Conservation (phyloP, 2,888 invertebrate genomes). For the Autographa pulchrina region DNA sequence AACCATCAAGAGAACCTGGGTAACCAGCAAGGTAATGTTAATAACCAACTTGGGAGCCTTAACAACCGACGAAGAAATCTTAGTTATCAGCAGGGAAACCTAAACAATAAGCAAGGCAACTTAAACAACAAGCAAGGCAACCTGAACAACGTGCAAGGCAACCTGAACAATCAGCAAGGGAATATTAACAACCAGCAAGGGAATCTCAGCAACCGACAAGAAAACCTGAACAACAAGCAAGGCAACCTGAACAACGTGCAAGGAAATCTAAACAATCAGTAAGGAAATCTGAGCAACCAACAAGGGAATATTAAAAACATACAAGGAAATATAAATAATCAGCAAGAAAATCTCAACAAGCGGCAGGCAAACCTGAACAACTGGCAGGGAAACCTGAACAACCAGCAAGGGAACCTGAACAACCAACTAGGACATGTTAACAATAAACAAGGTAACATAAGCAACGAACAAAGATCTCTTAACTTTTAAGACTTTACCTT, state of each 20-base stretch:
- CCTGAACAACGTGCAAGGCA: neutral
- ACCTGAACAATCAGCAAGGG: neutral
- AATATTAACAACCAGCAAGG: neutral
- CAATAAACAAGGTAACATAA: neutral
- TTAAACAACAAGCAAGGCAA: neutral
- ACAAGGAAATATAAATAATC: neutral
- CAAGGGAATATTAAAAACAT: neutral
- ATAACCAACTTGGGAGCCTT: neutral
- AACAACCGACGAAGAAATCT: neutral
- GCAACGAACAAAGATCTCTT: neutral
- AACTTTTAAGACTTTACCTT: no score
- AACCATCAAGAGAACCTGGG: no score
- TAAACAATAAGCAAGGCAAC: neutral
- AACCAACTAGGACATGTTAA: neutral
- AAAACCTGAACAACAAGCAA: neutral
- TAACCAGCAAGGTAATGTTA: neutral
- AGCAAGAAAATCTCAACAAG: neutral
- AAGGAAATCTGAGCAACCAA: neutral
- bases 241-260: neutral
- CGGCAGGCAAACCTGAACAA: neutral
- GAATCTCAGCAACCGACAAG: neutral
- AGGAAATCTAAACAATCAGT: neutral
- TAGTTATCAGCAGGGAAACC: neutral
- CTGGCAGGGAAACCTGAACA: neutral
- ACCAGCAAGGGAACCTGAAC: neutral